Base-by-base conservation (phyloP, 2,113 vertebrate genomes). In the Phyllostomus discolor region DNA sequence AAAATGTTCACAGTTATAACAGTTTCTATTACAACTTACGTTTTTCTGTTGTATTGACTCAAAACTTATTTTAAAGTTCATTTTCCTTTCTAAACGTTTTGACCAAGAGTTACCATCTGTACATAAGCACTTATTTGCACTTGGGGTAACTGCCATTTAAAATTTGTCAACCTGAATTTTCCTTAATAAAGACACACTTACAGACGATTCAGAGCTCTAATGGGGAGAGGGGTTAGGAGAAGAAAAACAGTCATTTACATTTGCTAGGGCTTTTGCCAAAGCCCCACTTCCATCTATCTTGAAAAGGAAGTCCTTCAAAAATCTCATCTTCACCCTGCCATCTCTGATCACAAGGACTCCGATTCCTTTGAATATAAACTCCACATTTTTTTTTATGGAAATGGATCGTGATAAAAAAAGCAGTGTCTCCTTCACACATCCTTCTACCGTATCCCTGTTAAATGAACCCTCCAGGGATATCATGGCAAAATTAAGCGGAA, bases 311-410 rank as follows among this genome's bases (percentile, higher is more conserved):
- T 98, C 98, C 91, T 98, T 97, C 90, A 96, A 98, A 98, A 99
- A 99, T 88, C 97, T 98, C 99, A 99, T 99, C 96, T 98, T 98
- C 92, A 99, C 99, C 94, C 98, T 98, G 87, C 97, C 96, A 35
- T 98, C 97, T 62, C 90, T 98, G 78, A 99, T 98, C 4, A 95
- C 52, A 33, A 99, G 98, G 67, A 99, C 94, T 3, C 99, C 99
- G 17, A 99, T 98, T 72, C 98, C 98, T 78, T 97, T 98, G 73
- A 99, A 99, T 7, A 94, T 90, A 75, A 99, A 98, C 52, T 98
- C 97, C 48, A 99, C 97, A 0, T 97, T 96, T 72, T 97, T 95
- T 73, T 97, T 98, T 7, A 94, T 95, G 48, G 98, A 97, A 62
- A 99, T 96, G 75, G 97, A 98, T 79, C 97, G 97, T 7, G 98